Evolutionary conservation across 1,140 invertebrate species (phyloP).

Genomic region (Musca vetustissima): DNA sequence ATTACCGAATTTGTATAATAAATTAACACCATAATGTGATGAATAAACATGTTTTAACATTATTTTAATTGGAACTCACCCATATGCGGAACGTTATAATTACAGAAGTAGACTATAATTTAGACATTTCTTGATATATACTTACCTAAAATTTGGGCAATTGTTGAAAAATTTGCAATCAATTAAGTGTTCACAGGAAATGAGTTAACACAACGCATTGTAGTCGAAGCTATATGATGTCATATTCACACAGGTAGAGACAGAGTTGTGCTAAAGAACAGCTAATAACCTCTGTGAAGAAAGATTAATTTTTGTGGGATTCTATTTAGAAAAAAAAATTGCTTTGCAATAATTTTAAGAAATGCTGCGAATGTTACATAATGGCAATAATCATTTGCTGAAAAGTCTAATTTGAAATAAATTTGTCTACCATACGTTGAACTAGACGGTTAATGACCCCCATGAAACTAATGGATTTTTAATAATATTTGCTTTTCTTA

Average conservation of each 20-base stretch:
- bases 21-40: too few species aligned
- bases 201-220: not conserved
- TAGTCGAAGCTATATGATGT: not conserved
- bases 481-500: not conserved
- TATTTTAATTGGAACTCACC: too few species aligned
- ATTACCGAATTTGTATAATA: too few species aligned
- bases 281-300: not conserved
- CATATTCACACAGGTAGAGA: not conserved
- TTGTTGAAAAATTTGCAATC: slow-evolving; percentile 5
- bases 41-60: too few species aligned
- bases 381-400: not conserved
- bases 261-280: not conserved
- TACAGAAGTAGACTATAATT: too few species aligned
- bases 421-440: not conserved
- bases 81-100: too few species aligned
- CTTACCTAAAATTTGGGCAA: not conserved
- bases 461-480: not conserved
- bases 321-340: too few species aligned
- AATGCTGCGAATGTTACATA: not conserved
- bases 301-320: not conserved
- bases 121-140: too few species aligned
- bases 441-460: not conserved
- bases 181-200: slow-evolving; percentile 11
- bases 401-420: slow-evolving; percentile 6
- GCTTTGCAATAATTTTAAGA: not conserved